A percentile compares a stretch with the other conserved stretches of the same genome.
Conservation (phyloP, 2,797 vertebrate species). For the Catostomus latipinnis region DNA sequence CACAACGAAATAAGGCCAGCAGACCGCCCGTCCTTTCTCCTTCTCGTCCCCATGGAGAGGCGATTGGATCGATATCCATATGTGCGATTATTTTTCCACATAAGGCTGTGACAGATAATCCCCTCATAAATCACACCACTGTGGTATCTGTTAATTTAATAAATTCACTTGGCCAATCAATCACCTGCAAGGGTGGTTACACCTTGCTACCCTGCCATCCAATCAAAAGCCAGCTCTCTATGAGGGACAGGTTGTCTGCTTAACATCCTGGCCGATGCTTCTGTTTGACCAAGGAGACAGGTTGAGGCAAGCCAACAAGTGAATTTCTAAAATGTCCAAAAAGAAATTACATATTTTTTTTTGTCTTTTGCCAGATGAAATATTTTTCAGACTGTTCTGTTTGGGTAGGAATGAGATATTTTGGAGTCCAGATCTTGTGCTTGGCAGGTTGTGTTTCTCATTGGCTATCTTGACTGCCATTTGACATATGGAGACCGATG, state of each 20-base stretch:
- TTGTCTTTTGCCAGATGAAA: not conserved
- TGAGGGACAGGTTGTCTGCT: constrained; percentile 36
- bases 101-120: constrained; percentile 39
- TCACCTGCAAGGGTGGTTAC: constrained; percentile 7
- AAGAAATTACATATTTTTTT: constrained; percentile 3
- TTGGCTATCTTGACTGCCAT: constrained; percentile 23
- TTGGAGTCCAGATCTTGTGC: not conserved
- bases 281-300: not conserved
- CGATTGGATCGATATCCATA: constrained; percentile 32
- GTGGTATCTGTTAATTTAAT: constrained; percentile 18
- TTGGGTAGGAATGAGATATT: constrained; percentile 10
- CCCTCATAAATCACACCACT: constrained; percentile 40
- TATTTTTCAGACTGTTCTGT: not conserved
- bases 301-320: not conserved
- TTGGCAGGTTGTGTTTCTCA: constrained; percentile 11
- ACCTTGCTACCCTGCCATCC: not conserved
- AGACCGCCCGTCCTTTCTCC: not conserved
- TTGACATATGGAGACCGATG: constrained; percentile 26
- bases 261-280: not conserved
- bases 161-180: constrained; percentile 14
- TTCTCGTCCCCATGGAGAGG: not conserved
- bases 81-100: constrained; percentile 5
- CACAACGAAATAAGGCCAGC: not conserved
- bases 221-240: constrained; percentile 33
- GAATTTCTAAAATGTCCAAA: not conserved